Percentiles rank a stretch among this genome's conserved stretches.
These are phyloP conservation scores for Lycorma delicatula DNA, from an alignment of 1,140 invertebrate genomes.

Conservation along the genomic window DNA sequence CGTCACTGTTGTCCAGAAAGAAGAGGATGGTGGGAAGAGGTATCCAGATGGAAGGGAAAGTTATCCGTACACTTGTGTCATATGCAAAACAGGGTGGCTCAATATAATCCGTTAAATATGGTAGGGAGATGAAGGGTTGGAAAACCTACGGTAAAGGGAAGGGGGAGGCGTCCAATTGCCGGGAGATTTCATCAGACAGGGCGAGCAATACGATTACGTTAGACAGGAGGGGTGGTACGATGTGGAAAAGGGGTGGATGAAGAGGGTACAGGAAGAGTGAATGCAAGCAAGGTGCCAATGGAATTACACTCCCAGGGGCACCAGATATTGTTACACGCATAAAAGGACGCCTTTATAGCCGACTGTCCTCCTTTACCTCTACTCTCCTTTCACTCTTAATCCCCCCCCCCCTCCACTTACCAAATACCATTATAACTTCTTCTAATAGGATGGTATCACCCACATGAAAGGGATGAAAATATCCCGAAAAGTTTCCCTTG, in stretches of 20 bases:
- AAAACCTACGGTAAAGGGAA: not conserved
- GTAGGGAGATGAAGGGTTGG: not conserved
- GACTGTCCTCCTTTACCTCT: not conserved
- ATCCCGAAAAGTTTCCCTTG: no score
- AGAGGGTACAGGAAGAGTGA: not conserved
- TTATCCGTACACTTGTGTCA: slow-evolving; percentile 4
- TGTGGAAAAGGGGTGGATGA: not conserved
- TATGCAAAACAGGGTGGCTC: slow-evolving; percentile 5
- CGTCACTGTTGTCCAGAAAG: slow-evolving; percentile 1
- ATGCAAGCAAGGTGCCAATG: not conserved
- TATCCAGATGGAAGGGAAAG: not conserved
- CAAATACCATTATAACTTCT: not conserved
- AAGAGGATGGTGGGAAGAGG: not conserved
- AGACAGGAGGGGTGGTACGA: no score
- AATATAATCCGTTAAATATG: slow-evolving; percentile 6
- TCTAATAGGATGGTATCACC: not conserved
- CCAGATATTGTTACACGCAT: slow-evolving; percentile 7
- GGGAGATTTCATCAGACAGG: slow-evolving; percentile 5
- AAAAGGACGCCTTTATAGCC: not conserved
- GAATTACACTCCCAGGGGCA: not conserved
- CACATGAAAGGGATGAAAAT: no score
- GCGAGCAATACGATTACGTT: slow-evolving; percentile 1
- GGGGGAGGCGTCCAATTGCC: not conserved
- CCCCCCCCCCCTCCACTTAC: not conserved
- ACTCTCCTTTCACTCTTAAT: not conserved